phyloP scores from a whole-genome alignment of 92 coral and sea anemone genomes.

The Galaxea fascicularis region DNA sequence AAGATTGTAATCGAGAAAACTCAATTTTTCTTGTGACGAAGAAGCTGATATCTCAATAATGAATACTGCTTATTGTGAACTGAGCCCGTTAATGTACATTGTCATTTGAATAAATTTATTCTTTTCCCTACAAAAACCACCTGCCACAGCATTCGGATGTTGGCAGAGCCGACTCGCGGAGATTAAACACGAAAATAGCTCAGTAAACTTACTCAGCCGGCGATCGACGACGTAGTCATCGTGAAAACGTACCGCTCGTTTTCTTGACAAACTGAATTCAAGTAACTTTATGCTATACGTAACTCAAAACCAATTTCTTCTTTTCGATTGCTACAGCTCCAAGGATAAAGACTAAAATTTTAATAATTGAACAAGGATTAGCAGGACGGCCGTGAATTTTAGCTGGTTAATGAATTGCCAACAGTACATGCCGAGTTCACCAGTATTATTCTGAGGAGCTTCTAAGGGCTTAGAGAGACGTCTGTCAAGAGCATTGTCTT shows the following conservation, averaged over 20 bases:
- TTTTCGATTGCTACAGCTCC: background rate
- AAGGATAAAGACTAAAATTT: conserved; percentile 6
- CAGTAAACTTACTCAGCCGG: conserved; percentile 14
- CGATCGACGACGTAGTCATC: conserved; percentile 3
- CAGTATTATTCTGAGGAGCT: background rate
- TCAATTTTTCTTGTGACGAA: conserved; percentile 29
- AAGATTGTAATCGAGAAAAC: conserved; percentile 41
- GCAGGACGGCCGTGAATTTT: conserved; percentile 44
- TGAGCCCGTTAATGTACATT: conserved; percentile 43
- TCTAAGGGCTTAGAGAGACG: conserved; percentile 6
- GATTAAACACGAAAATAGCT: conserved; percentile 43
- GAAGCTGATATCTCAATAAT: background rate
- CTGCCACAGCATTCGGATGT: conserved; percentile 22
- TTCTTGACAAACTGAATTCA: background rate
- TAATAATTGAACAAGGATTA: conserved; percentile 55
- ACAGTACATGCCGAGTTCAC: conserved; percentile 3
- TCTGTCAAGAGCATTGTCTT: background rate
- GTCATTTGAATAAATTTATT: conserved; percentile 75
- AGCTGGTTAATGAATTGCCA: conserved; percentile 22
- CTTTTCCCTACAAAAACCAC: conserved; percentile 39
- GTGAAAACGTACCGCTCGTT: background rate
- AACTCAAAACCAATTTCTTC: conserved; percentile 1
- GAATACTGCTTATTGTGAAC: conserved; percentile 37
- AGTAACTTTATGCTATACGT: background rate
- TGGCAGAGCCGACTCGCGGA: conserved; percentile 39